These are phyloP conservation scores for Linepithema humile DNA, from an alignment of 1,140 invertebrate species.

Conservation along the genomic window DNA sequence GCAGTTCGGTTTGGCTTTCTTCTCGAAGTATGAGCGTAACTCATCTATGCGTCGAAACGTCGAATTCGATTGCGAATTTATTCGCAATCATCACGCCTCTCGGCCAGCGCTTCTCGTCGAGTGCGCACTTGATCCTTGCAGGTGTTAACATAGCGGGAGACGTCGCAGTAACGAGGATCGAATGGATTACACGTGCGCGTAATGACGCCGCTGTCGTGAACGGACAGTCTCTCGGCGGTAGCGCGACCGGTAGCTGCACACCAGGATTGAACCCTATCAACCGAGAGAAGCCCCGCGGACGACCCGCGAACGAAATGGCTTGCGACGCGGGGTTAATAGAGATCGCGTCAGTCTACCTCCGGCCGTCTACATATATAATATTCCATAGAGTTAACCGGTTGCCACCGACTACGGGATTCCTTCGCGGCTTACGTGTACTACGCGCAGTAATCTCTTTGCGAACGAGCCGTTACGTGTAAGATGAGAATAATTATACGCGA, in stretches of 20 bases:
- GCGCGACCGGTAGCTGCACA: conserved; percentile 72
- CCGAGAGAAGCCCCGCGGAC: conserved; percentile 37
- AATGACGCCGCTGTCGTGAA: conserved; percentile 66
- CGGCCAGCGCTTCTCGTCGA: conserved; percentile 1
- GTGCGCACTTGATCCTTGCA: conserved; percentile 32
- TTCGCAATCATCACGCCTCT: conserved; percentile 33
- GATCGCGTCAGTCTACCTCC: conserved; percentile 76
- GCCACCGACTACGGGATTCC: conserved; percentile 9
- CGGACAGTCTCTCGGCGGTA: conserved; percentile 48
- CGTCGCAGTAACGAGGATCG: conserved; percentile 73
- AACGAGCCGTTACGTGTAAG: background rate
- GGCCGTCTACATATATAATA: conserved; percentile 67
- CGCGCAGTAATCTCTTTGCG: background rate
- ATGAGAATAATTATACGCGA: conserved; percentile 21
- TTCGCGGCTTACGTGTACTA: background rate
- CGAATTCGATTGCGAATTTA: conserved; percentile 57
- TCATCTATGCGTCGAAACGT: conserved; percentile 26
- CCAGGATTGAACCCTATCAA: conserved; percentile 75
- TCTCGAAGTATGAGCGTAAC: background rate
- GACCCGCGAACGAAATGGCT: conserved; percentile 54
- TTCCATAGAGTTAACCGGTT: conserved; percentile 47
- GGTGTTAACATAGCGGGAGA: conserved; percentile 68
- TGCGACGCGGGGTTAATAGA: conserved; percentile 77
- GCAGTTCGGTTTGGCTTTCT: background rate
- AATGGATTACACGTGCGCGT: conserved; percentile 76